Conservation (phyloP, 2,888 invertebrate genomes). For the Meganola albula region DNA sequence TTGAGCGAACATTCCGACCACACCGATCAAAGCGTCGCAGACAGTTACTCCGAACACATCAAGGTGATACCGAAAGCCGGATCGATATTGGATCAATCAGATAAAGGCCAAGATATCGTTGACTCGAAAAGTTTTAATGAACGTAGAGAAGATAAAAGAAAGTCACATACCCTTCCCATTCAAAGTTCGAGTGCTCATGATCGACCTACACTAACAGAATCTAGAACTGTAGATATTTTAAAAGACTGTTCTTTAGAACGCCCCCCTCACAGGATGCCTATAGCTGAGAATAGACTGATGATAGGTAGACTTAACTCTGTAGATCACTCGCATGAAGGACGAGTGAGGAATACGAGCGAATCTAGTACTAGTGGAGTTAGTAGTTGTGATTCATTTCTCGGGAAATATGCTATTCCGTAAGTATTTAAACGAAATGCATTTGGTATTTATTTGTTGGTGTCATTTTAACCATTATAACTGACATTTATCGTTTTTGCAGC, state of each 20-base stretch:
- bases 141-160: conserved; percentile 54
- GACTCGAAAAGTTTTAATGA: conserved; percentile 41
- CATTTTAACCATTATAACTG: background rate
- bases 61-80: conserved; percentile 38
- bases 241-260: conserved; percentile 60
- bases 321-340: conserved; percentile 61
- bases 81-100: conserved; percentile 39
- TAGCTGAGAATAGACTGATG: conserved; percentile 45
- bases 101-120: conserved; percentile 50
- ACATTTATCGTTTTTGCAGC: conserved; percentile 45
- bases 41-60: conserved; percentile 58
- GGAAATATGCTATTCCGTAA: conserved; percentile 78
- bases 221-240: conserved; percentile 81
- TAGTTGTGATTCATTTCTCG: conserved; percentile 86
- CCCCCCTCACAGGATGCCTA: conserved; percentile 39
- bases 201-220: conserved; percentile 82
- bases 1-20: conserved; percentile 69
- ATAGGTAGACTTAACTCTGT: conserved; percentile 61
- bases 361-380: conserved; percentile 90
- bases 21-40: conserved; percentile 65
- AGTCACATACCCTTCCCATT: conserved; percentile 77
- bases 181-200: conserved; percentile 77
- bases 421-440: conserved; percentile 23
- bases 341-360: conserved; percentile 78
- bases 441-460: conserved; percentile 2